Evolutionary conservation across 2,888 invertebrate species (phyloP).

Genomic region (Chelonus formosanus): DNA sequence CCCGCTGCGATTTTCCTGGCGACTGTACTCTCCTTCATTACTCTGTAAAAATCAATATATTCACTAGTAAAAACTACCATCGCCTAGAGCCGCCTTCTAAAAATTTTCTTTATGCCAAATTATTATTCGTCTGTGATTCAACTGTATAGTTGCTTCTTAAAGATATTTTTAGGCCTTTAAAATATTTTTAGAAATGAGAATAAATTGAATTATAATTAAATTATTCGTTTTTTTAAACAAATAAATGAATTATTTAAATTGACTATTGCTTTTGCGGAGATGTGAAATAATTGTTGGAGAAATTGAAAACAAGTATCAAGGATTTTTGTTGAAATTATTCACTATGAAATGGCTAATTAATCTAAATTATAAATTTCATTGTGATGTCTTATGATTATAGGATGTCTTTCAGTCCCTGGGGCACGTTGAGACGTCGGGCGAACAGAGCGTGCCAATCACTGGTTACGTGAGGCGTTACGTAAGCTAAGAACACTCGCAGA

Average conservation of each 20-base stretch:
- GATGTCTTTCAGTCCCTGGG: constrained; percentile 12
- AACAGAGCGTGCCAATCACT: constrained; percentile 31
- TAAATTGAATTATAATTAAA: no score
- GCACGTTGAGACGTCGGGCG: constrained; percentile 2
- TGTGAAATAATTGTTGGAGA: no score
- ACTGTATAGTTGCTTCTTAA: no score
- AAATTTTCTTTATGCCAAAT: no score
- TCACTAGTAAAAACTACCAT: constrained; percentile 4
- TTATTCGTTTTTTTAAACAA: no score
- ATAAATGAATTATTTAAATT: constrained; percentile 5
- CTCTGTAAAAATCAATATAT: constrained; percentile 10
- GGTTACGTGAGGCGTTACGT: constrained; percentile 34
- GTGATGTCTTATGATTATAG: constrained; percentile 19
- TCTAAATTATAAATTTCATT: constrained; percentile 16
- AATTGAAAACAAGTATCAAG: no score
- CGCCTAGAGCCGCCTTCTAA: no score
- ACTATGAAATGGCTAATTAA: constrained; percentile 5
- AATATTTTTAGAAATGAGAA: no score
- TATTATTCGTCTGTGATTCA: no score
- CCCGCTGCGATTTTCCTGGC: constrained; percentile 20
- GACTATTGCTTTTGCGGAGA: not conserved
- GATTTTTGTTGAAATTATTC: no score
- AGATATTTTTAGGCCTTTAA: no score
- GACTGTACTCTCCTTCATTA: not conserved
- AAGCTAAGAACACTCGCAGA: constrained; percentile 23